Evolutionary conservation across 1,140 invertebrate genomes (phyloP), one percentile per base, ranked within the genome.

Genomic region (Nylanderia fulva): DNA sequence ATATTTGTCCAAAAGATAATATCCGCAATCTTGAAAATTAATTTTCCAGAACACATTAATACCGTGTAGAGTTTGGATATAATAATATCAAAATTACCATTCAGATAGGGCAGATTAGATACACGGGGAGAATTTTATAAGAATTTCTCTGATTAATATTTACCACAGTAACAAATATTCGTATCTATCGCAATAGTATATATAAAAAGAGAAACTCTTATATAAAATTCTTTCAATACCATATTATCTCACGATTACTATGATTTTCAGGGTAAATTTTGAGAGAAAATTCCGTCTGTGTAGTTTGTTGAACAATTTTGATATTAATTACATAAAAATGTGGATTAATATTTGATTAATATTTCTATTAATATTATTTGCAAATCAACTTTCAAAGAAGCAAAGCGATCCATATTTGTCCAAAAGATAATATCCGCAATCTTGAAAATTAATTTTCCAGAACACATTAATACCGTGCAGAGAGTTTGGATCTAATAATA

Each of bases 51-150:
- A 56, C 7, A 54, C 6, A 15, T 66, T 36, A 27, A 54, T 27
- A 39, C 9, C 11, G 39, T 56, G 36, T 39, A 21, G 8, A 27
- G 29, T 71, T 80, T 39, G 21, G 56, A 71, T 82, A 42, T 42
- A 58, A 71, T 45, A 54, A 79, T 80, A 56, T 11, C 21, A 56
- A 39, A 71, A 56, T 13, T 29, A 82, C 7, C 8, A 27, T 71
- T 82, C 71, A 71, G 66, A 58, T 82, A 29, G 3, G 13, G n/a
- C 66, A 29, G 66, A 82, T 71, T 60, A 80, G 27, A n/a, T n/a
- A n/a, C n/a, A n/a, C n/a, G n/a, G n/a, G n/a, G n/a, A n/a, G n/a
- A n/a, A n/a, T n/a, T n/a, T n/a, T n/a, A n/a, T n/a, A n/a, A n/a
- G n/a, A n/a, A n/a, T n/a, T n/a, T n/a, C n/a, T n/a, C n/a, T n/a